Conservation (phyloP, 2,113 vertebrate species). For the Zingel zingel region DNA sequence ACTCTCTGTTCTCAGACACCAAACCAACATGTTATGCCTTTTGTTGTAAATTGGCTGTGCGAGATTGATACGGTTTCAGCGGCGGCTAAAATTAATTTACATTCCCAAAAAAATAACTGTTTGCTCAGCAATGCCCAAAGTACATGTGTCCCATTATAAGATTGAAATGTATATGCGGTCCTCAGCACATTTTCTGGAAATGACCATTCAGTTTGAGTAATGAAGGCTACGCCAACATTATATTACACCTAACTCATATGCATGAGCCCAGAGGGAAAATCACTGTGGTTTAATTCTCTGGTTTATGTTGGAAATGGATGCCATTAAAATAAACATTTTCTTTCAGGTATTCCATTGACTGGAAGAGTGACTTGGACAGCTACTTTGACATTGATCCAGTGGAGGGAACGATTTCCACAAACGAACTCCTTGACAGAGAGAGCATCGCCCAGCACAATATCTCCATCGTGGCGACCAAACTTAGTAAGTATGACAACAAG, state of each 20-base stretch:
- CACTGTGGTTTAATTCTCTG: slow-evolving; percentile 36
- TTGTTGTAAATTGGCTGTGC: slow-evolving; percentile 30
- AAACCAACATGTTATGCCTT: slow-evolving; percentile 31
- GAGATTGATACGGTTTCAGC: slow-evolving; percentile 65
- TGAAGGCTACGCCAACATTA: slow-evolving; percentile 61
- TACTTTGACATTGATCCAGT: slow-evolving; percentile 94
- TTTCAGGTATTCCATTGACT: slow-evolving; percentile 95
- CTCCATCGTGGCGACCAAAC: slow-evolving; percentile 95
- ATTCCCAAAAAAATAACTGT: slow-evolving; percentile 67
- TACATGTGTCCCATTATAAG: slow-evolving; percentile 62
- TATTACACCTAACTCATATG: slow-evolving; percentile 69
- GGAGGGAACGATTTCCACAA: slow-evolving; percentile 95
- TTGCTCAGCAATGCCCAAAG: slow-evolving; percentile 65
- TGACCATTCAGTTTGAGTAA: slow-evolving; percentile 78
- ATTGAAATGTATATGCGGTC: slow-evolving; percentile 65
- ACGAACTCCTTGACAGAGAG: slow-evolving; percentile 94
- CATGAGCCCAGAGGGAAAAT: slow-evolving; percentile 49
- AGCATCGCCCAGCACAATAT: slow-evolving; percentile 94
- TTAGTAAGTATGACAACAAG: slow-evolving; percentile 92
- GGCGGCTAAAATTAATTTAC: slow-evolving; percentile 62
- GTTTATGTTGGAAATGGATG: slow-evolving; percentile 50
- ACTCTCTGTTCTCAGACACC: slow-evolving; percentile 52
- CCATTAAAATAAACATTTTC: slow-evolving; percentile 60
- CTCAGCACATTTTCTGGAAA: slow-evolving; percentile 78
- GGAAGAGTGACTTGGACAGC: slow-evolving; percentile 93